Base-by-base conservation (phyloP, 1,140 invertebrate species). In the Arion vulgaris region DNA sequence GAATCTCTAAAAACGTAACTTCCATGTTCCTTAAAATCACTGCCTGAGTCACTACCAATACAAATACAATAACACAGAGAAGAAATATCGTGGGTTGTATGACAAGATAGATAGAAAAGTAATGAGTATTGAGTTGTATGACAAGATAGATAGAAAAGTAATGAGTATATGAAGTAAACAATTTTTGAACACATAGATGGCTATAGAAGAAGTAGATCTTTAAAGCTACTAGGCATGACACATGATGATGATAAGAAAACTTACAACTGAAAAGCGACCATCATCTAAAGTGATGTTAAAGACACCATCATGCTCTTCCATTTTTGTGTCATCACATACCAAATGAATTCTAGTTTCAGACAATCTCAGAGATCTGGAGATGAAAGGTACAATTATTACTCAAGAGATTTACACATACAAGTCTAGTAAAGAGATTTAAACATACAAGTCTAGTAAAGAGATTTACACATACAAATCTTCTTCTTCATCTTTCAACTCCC, bases 291-390 rank as follows among this genome's bases (percentile, higher is more conserved):
- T 7, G 23, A 72, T 45, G 11, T 39, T 72, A 28, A 72, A 72
- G 41, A 72, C 13, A 2, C 71, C 71, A 2, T 72, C 71, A 39
- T 72, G 36, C 23, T 39, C 71, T 41, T 0, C 41, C n/a, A 23
- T 38, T 23, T 38, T 72, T 1, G 5, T 41, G 7, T 45, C 36
- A 19, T 72, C 71, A 72, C 71, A 72, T 7, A 72, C 41, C 19
- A 72, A 28, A 36, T 72, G 36, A 0, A 72, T 5, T n/a, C 41
- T 39, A 17, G 36, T 72, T 26, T 72, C 41, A 41, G 26, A 41
- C 41, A 38, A 13, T 23, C 71, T 72, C 36, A 72, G 15, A 41
- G 71, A 72, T n/a, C 71, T 72, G 71, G 4, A 72, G 26, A 69
- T 45, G n/a, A n/a, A n/a, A n/a, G n/a, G n/a, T n/a, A n/a, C n/a